Percentiles rank a stretch among this genome's conserved stretches.
Conservation (phyloP, 2,888 invertebrate species). For the Aspidiotus rigidus region DNA sequence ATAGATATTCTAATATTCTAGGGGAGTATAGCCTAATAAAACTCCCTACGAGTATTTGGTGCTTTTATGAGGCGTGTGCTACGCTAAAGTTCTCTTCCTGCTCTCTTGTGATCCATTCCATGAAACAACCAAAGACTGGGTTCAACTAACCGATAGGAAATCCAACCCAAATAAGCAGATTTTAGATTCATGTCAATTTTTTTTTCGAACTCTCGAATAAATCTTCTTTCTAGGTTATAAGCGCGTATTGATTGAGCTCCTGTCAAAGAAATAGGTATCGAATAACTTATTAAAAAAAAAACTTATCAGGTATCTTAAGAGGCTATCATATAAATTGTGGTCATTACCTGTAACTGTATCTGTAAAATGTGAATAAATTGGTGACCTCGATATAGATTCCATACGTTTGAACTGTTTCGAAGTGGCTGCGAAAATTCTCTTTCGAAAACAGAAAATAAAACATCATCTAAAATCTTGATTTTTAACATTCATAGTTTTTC, state of each 20-base stretch:
- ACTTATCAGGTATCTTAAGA: no score
- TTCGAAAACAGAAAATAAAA: slow-evolving; percentile 40
- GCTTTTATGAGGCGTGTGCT: neutral
- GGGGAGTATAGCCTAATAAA: neutral
- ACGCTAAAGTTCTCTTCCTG: neutral
- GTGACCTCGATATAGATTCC: slow-evolving; percentile 87
- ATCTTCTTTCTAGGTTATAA: slow-evolving; percentile 68
- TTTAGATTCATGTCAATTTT: slow-evolving; percentile 88
- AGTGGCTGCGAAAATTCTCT: slow-evolving; percentile 88
- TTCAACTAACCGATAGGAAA: slow-evolving; percentile 61
- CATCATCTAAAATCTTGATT: no score
- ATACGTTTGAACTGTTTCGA: slow-evolving; percentile 88
- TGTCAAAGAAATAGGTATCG: slow-evolving; percentile 37
- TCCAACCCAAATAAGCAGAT: slow-evolving; percentile 84
- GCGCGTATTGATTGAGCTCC: slow-evolving; percentile 74
- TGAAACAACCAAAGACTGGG: no score
- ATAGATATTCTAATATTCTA: no score
- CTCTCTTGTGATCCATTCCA: neutral
- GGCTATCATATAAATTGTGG: neutral
- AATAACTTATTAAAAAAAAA: neutral
- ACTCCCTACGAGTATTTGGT: neutral
- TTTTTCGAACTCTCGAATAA: slow-evolving; percentile 76
- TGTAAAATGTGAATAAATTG: slow-evolving; percentile 93
- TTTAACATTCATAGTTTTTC: no score
- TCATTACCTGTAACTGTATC: slow-evolving; percentile 67